Evolutionary conservation across 1,140 invertebrate species (phyloP).

Genomic region (Nilaparvata lugens): DNA sequence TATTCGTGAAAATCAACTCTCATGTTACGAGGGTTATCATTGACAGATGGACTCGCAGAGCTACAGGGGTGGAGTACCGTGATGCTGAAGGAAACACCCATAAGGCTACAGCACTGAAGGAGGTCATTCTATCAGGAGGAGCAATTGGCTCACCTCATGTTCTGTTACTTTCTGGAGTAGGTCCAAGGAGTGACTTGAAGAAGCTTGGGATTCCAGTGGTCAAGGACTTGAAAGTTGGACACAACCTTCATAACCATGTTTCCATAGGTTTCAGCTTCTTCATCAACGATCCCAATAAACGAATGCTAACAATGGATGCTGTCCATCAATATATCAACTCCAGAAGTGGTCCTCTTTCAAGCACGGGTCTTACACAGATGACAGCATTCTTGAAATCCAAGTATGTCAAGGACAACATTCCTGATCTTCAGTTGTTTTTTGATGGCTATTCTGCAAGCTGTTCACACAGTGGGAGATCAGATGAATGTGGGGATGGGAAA

Average conservation of each 20-base stretch:
- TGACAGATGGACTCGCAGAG: slow-evolving; percentile 43
- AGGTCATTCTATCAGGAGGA: slow-evolving; percentile 61
- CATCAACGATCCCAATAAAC: slow-evolving; percentile 33
- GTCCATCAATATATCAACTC: slow-evolving; percentile 35
- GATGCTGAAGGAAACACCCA: slow-evolving; percentile 32
- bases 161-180: slow-evolving; percentile 61
- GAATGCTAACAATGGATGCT: slow-evolving; percentile 30
- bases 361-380: slow-evolving; percentile 40
- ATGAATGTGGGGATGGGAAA: slow-evolving; percentile 15
- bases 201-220: slow-evolving; percentile 38
- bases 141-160: slow-evolving; percentile 62
- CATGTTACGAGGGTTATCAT: slow-evolving; percentile 63
- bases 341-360: slow-evolving; percentile 36
- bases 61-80: slow-evolving; percentile 47
- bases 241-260: slow-evolving; percentile 47
- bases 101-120: slow-evolving; percentile 35
- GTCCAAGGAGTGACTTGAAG: slow-evolving; percentile 46
- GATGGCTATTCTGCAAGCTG: slow-evolving; percentile 54
- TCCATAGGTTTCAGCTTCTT: slow-evolving; percentile 35
- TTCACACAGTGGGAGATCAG: slow-evolving; percentile 33
- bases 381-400: slow-evolving; percentile 28
- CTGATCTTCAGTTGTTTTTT: slow-evolving; percentile 54
- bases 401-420: slow-evolving; percentile 20
- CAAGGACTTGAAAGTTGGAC: slow-evolving; percentile 45
- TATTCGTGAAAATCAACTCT: slow-evolving; percentile 57